A percentile compares a stretch with the other conserved stretches of the same genome.
Evolutionary conservation across 2,888 invertebrate species (phyloP).

Genomic region (Trichopoda pennipes): DNA sequence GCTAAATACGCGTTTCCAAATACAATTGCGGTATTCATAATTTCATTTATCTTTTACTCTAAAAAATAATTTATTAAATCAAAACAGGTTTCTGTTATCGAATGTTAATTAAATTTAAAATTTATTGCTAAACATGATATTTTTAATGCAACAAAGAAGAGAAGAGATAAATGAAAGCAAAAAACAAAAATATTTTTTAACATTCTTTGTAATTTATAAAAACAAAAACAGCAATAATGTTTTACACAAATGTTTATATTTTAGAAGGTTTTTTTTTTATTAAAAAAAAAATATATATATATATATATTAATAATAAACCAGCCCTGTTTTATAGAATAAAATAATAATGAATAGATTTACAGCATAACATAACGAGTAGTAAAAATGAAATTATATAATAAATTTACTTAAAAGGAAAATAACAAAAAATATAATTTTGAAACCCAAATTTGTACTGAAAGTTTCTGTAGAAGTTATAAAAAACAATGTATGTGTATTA

Average conservation of each 20-base stretch:
- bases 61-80: background rate
- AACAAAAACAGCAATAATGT: no score
- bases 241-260: conserved; percentile 21
- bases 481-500: background rate
- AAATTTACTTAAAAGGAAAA: conserved; percentile 12
- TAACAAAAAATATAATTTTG: background rate
- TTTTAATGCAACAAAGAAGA: background rate
- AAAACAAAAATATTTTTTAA: conserved; percentile 1
- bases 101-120: conserved; percentile 8
- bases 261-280: conserved; percentile 18
- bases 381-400: background rate
- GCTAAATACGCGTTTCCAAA: conserved; percentile 44
- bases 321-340: conserved; percentile 6
- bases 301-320: no score
- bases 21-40: conserved; percentile 44
- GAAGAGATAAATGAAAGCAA: background rate
- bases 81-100: conserved; percentile 24
- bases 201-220: conserved; percentile 6
- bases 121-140: conserved; percentile 11
- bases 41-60: conserved; percentile 20
- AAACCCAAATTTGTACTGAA: conserved; percentile 4
- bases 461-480: background rate
- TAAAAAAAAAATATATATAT: background rate
- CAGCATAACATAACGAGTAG: conserved; percentile 3
- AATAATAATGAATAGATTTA: conserved; percentile 4